These are phyloP conservation scores for Apis mellifera DNA, from an alignment of 1,140 invertebrate species.

Conservation along the genomic window Amel_HAv3.1 CM009931.2:22515001-22515500, in stretches of 20 bases:
- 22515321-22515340: constrained; percentile 62
- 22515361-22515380: not conserved
- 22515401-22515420: constrained; percentile 8
- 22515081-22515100: constrained; percentile 20
- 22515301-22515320: constrained; percentile 62
- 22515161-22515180: not conserved
- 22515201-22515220: constrained; percentile 50
- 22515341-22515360: constrained; percentile 59
- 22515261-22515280: constrained; percentile 54
- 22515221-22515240: constrained; percentile 17
- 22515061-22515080: not conserved
- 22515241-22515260: constrained; percentile 24
- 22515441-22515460: not conserved
- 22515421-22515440: constrained; percentile 2
- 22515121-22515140: not conserved
- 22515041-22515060: too few species aligned
- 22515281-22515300: constrained; percentile 60
- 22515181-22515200: not conserved
- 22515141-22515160: not conserved
- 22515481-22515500: constrained; percentile 20
- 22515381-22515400: constrained; percentile 20
- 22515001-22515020: not conserved
- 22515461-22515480: constrained; percentile 13
- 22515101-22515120: not conserved
- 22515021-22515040: not conserved